Percentiles rank a stretch among this genome's conserved stretches.
phyloP scores from a whole-genome alignment of 2,888 invertebrate species.

The Odontomyia ornata region DNA sequence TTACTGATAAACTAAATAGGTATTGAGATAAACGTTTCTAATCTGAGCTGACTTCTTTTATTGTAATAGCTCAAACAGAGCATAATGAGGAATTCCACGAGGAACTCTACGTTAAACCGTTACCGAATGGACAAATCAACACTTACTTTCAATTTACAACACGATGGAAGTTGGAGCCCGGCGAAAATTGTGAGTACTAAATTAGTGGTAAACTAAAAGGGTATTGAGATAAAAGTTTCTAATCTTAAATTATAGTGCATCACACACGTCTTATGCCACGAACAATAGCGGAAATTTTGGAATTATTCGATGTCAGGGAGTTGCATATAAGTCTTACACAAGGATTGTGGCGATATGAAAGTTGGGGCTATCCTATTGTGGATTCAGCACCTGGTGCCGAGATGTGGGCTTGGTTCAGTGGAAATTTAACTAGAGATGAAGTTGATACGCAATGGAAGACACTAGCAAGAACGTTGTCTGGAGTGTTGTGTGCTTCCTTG shows the following conservation, averaged over 20 bases:
- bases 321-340: conserved; percentile 91
- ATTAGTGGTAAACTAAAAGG: too few relatives aligned
- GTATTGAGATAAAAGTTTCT: too few relatives aligned
- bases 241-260: conserved; percentile 74
- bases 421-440: conserved; percentile 60
- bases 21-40: too few relatives aligned
- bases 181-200: conserved; percentile 70
- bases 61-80: conserved; percentile 42
- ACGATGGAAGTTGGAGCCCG: conserved; percentile 71
- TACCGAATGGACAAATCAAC: conserved; percentile 84
- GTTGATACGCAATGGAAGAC: conserved; percentile 88
- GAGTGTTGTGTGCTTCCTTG: conserved; percentile 94
- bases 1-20: too few relatives aligned
- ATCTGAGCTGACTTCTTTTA: too few relatives aligned
- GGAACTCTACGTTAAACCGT: conserved; percentile 86
- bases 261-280: conserved; percentile 90
- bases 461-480: conserved; percentile 89
- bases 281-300: conserved; percentile 86
- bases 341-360: conserved; percentile 91
- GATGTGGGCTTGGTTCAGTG: conserved; percentile 90
- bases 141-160: conserved; percentile 93
- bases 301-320: conserved; percentile 85
- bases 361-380: conserved; percentile 92
- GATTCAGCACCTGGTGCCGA: conserved; percentile 95
- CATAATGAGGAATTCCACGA: conserved; percentile 80